These are phyloP conservation scores for Zosterops japonicus DNA, from an alignment of 2,113 vertebrate species.

Conservation along the genomic window DNA sequence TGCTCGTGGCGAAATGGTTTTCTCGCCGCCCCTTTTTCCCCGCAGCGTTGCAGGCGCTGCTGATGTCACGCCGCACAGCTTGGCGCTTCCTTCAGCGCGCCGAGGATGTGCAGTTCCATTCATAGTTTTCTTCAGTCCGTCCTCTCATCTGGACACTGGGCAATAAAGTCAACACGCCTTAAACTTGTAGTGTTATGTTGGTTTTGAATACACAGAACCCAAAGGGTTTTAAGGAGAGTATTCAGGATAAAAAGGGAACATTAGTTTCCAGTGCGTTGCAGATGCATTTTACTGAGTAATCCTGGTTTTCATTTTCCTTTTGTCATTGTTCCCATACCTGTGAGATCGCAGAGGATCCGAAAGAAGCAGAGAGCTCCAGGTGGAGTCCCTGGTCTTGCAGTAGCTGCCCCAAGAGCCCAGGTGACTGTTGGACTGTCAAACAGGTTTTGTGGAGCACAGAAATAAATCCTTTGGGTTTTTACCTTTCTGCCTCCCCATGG, in stretches of 20 bases:
- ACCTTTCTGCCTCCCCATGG: neutral
- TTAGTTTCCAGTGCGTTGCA: neutral
- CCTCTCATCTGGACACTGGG: neutral
- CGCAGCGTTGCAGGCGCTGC: rapidly evolving
- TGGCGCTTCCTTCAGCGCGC: rapidly evolving
- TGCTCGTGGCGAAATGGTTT: neutral
- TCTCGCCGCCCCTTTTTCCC: neutral
- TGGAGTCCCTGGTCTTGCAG: neutral
- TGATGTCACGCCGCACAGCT: rapidly evolving
- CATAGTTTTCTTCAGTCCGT: neutral
- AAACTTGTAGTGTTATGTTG: neutral
- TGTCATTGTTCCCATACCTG: neutral
- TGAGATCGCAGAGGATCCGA: neutral
- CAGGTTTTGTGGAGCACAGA: neutral
- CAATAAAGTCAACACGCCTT: neutral
- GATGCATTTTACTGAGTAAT: neutral
- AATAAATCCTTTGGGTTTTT: neutral
- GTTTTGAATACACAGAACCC: neutral
- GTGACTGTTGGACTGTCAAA: neutral
- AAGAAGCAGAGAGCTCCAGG: neutral
- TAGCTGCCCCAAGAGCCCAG: neutral
- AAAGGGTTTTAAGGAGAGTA: neutral
- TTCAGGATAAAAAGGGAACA: neutral
- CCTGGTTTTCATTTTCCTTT: neutral
- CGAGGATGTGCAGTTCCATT: neutral